These are phyloP conservation scores for Ecdyonurus torrentis DNA, from an alignment of 2,888 invertebrate species.

Conservation along the genomic window DNA sequence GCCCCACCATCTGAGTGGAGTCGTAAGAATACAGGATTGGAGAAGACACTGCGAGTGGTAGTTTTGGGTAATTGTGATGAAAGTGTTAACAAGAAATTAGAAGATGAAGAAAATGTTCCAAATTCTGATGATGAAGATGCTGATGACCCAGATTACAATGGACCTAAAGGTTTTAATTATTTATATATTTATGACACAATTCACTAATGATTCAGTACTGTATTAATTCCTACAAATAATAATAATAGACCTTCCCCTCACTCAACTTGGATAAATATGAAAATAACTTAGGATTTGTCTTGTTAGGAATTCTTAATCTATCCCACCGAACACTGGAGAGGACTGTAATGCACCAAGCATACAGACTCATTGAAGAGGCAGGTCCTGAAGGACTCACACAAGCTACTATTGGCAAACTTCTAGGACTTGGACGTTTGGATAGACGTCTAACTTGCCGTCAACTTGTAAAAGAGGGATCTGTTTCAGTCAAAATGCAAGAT, in stretches of 20 bases:
- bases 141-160: slow-evolving; percentile 23
- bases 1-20: slow-evolving; percentile 34
- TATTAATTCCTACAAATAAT: neutral
- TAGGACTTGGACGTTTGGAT: slow-evolving; percentile 6
- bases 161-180: neutral
- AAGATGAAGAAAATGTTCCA: slow-evolving; percentile 19
- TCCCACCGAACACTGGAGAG: slow-evolving; percentile 16
- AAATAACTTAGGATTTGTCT: neutral
- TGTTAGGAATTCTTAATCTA: slow-evolving; percentile 16
- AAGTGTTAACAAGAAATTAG: slow-evolving; percentile 31
- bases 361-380: slow-evolving; percentile 28
- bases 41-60: slow-evolving; percentile 33
- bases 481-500: slow-evolving; percentile 34
- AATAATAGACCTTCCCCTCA: neutral
- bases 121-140: slow-evolving; percentile 24
- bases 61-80: slow-evolving; percentile 38
- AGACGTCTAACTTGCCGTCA: slow-evolving; percentile 23
- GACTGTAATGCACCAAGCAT: slow-evolving; percentile 33
- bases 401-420: slow-evolving; percentile 10
- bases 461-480: slow-evolving; percentile 25
- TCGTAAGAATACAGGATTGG: slow-evolving; percentile 28
- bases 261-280: neutral
- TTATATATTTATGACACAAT: neutral
- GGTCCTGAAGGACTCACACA: slow-evolving; percentile 36
- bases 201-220: neutral